Base-by-base conservation (phyloP, 2,113 vertebrate species). In the Bungarus multicinctus region DNA sequence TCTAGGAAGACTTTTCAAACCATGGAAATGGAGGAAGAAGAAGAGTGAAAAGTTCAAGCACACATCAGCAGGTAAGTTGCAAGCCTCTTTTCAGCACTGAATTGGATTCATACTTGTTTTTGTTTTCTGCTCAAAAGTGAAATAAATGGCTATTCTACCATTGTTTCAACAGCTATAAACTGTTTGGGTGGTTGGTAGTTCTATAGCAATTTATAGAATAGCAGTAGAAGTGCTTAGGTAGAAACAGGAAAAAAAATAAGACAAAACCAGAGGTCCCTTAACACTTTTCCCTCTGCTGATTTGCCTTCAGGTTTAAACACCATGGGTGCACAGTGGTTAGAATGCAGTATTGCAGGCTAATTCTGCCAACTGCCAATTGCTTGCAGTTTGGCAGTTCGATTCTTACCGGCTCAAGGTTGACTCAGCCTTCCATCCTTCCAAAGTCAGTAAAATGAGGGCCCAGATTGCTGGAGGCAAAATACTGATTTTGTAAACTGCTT, bases 11-110 rank as follows among this genome's bases (percentile, higher is more conserved):
- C 97, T 99, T 95, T 99, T 99, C 97, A 99, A 99, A 95, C 99
- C 99, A 34, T 99, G 99, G 99, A 99, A 99, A 93, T 99, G 99
- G 99, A 98, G 99, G 97, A 99, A 99, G 98, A 99, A 99, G 98
- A 99, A 99, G 98, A 99, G 99, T 1, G 99, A 99, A 94, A 99
- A 99, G 97, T 99, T 99, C 96, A 99, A 99, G 95, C 99, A 99
- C 95, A 99, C 99, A 2, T 99, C 99, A 85, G 99, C 99, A 96
- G 99, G 99, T 99, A 98, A 93, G 92, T 1, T 30, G 16, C 0
- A 0, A 0, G 0, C 8, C 27, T 5, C 20, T 10, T 87, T 14
- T 3, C 10, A 18, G 27, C 86, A 52, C 18, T 90, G 27, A 92
- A 90, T 8, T 54, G 92, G 74, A 89, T 53, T 2, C 52, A 92